Conservation (phyloP, 2,797 vertebrate species). For the Cossypha polioptera region DNA sequence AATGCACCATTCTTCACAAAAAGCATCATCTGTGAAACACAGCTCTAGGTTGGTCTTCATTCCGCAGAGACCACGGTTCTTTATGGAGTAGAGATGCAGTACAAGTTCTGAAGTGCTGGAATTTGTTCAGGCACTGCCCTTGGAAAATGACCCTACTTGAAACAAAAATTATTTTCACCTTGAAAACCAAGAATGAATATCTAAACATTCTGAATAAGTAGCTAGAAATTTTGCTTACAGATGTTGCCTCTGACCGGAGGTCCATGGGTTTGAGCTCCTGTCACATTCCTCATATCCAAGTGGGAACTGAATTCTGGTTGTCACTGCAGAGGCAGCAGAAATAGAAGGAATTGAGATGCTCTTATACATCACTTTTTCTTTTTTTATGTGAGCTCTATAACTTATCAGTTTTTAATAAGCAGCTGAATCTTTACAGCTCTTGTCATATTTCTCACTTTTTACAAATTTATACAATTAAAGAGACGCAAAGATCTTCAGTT, state of each 20-base stretch:
- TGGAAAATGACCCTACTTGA: background rate
- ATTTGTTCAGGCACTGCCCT: background rate
- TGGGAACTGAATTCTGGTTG: background rate
- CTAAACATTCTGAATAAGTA: background rate
- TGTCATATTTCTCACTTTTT: background rate
- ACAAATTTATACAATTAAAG: background rate
- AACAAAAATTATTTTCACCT: background rate
- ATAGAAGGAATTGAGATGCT: background rate
- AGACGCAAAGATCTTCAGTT: background rate
- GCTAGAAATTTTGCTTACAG: background rate
- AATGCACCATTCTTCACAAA: background rate
- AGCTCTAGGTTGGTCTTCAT: background rate
- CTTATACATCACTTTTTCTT: background rate
- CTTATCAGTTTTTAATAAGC: background rate
- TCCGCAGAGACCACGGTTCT: background rate
- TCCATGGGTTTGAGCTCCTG: background rate
- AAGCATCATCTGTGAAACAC: background rate
- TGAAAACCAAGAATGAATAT: background rate
- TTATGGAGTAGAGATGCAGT: background rate
- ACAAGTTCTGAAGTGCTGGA: background rate
- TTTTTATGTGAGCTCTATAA: background rate
- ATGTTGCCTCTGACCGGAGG: background rate
- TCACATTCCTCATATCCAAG: background rate
- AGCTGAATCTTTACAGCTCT: background rate
- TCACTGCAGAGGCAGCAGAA: background rate